phyloP scores from a whole-genome alignment of 2,797 vertebrate species.

The Darevskia mixta region DNA sequence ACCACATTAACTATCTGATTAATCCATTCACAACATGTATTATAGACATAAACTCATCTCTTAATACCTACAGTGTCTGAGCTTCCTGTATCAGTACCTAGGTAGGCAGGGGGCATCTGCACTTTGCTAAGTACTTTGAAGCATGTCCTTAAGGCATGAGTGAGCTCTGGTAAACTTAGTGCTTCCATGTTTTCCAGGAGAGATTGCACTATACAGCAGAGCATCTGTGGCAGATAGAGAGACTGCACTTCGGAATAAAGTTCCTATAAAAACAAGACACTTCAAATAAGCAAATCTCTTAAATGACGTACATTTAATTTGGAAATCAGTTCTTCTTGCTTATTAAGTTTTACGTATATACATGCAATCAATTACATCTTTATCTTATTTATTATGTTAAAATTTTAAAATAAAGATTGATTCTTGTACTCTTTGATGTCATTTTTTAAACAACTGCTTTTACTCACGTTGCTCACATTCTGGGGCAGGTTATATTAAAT shows the following conservation, averaged over 20 bases:
- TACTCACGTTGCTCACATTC: neutral
- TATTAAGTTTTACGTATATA: neutral
- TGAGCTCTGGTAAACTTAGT: constrained; percentile 87
- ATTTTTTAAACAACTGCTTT: too few relatives aligned
- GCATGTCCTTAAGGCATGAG: constrained; percentile 88
- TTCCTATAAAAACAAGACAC: constrained; percentile 80
- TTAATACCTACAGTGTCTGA: constrained; percentile 69
- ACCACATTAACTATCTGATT: neutral
- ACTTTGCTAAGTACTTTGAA: constrained; percentile 97
- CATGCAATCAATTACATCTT: too few relatives aligned
- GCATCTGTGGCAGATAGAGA: constrained; percentile 93
- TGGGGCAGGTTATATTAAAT: neutral
- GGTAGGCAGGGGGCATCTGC: constrained; percentile 94
- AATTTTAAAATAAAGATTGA: neutral
- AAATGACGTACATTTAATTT: neutral
- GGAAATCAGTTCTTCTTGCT: neutral
- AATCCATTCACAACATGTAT: neutral
- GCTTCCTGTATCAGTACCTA: constrained; percentile 83
- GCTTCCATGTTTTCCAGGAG: constrained; percentile 82
- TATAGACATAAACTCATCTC: neutral
- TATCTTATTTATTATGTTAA: too few relatives aligned
- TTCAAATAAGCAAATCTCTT: constrained; percentile 2
- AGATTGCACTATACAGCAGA: constrained; percentile 87
- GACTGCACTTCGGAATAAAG: constrained; percentile 96
- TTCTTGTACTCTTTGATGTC: neutral